These are phyloP conservation scores for Phacellophora camtschatica DNA, from an alignment of 30 jellyfish, hydroid and myxozoan species.

Conservation along the genomic window DNA sequence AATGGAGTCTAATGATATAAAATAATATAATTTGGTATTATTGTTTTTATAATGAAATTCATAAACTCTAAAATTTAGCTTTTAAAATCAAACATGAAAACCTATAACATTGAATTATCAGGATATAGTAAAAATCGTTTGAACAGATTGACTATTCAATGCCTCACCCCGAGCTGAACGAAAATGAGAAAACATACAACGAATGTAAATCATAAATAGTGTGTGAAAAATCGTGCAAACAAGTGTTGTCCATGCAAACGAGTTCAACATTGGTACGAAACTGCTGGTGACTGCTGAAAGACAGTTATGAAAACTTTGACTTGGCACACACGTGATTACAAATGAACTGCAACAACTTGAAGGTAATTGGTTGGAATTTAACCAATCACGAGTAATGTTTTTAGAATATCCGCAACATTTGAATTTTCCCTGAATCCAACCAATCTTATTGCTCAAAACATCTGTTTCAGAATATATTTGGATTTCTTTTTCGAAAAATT, in stretches of 20 bases:
- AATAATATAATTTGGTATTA: too few relatives aligned
- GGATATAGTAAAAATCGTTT: slow-evolving; percentile 17
- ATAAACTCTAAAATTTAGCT: not conserved
- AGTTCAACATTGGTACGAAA: not conserved
- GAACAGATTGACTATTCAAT: slow-evolving; percentile 1
- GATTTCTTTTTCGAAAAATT: slow-evolving; percentile 6
- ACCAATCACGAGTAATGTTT: slow-evolving; percentile 39
- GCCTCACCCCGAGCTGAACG: not conserved
- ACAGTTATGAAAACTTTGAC: not conserved
- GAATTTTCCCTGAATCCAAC: slow-evolving; percentile 27
- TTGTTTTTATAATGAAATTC: too few relatives aligned
- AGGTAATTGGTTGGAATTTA: slow-evolving; percentile 3
- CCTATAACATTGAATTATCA: not conserved
- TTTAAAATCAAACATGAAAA: not conserved
- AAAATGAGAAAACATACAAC: not conserved
- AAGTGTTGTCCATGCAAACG: slow-evolving; percentile 34
- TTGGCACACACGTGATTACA: not conserved
- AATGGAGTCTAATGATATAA: too few relatives aligned
- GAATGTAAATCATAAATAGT: not conserved
- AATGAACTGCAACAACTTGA: slow-evolving; percentile 19
- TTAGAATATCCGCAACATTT: slow-evolving; percentile 25
- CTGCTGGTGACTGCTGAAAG: not conserved
- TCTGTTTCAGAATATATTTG: not conserved
- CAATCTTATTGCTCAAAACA: not conserved
- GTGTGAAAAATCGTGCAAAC: not conserved